A percentile compares a stretch with the other conserved stretches of the same genome.
Conservation (phyloP, 35 echinoderm and acorn worm species). For the Anneissia japonica region DNA sequence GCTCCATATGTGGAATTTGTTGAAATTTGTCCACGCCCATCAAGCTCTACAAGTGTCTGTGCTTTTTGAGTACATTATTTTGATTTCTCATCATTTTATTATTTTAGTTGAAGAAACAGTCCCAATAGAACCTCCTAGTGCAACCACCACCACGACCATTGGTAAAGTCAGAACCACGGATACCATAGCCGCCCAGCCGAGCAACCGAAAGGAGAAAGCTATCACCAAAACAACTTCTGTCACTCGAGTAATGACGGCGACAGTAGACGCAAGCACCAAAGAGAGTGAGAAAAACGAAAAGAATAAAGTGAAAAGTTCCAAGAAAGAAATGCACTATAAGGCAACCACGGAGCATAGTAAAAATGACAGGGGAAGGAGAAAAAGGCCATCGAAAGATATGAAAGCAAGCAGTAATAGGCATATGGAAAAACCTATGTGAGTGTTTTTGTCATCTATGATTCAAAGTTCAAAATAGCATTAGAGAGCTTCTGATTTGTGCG, state of each 20-base stretch:
- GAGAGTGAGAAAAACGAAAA: not conserved
- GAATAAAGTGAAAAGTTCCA: not conserved
- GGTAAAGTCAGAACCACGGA: constrained; percentile 65
- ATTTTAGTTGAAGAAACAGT: constrained; percentile 78
- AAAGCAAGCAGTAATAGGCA: not conserved
- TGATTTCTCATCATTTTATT: not conserved
- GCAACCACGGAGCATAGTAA: not conserved
- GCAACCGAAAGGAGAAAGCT: constrained; percentile 16
- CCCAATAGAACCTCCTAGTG: constrained; percentile 79
- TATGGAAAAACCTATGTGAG: not conserved
- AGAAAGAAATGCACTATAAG: not conserved
- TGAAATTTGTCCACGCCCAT: no score
- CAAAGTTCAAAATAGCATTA: no score
- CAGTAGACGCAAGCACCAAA: constrained; percentile 4
- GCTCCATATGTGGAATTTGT: no score
- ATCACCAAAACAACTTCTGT: constrained; percentile 26
- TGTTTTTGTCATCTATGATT: not conserved
- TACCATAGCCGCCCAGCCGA: constrained; percentile 22
- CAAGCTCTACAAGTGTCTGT: not conserved
- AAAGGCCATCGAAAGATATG: not conserved
- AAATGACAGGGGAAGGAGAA: not conserved
- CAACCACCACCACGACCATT: constrained; percentile 95
- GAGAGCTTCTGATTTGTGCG: no score
- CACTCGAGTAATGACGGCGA: not conserved
- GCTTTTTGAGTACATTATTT: constrained; percentile 5